Evolutionary conservation across 2,113 vertebrate genomes (phyloP), one percentile per base, ranked within the genome.

Genomic region (Pampusana beccarii): DNA sequence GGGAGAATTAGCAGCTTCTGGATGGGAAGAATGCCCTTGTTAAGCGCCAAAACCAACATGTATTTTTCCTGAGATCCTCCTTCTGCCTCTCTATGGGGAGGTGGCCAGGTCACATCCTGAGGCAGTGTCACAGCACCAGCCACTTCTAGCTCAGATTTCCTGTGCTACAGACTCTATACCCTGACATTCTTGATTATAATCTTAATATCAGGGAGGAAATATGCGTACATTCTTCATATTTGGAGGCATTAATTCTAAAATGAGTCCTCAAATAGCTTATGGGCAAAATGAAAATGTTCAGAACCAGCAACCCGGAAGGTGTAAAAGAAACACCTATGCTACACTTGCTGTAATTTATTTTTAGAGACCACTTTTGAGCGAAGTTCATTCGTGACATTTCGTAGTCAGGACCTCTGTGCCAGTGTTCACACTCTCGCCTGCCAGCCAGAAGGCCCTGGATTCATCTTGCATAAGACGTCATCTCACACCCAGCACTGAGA

Each of bases 241-340:
- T 97, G 84, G 92, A 94, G 84, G 79, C 44, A 86, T 69, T 95
- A 87, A 71, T 96, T 91, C 85, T 92, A 95, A 94, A 96, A 94
- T 87, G 84, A 97, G 50, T 96, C 89, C 97, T 92, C 86, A 96
- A 95, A 85, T 87, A 96, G 72, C 93, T 97, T 90, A 95, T 70
- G 60, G 57, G 58, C 80, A 94, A 92, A 96, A 87, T 88, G 60
- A 95, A 94, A 86, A 48, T 75, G 11, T 78, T 92, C 78, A 57
- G 82, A 93, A 56, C 69, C 74, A 92, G 88, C 75, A 89, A 60
- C 42, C 67, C 7, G 4, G 71, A 95, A 95, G 58, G 51, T 93
- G 67, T 65, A 16, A 81, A 58, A 72, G 46, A 90, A 95, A 86
- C 29, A 31, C 53, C 53, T 82, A 15, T 26, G 28, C 36, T 42